Base-by-base conservation (phyloP, 2,113 vertebrate species). In the Pygoscelis antarcticus region DNA sequence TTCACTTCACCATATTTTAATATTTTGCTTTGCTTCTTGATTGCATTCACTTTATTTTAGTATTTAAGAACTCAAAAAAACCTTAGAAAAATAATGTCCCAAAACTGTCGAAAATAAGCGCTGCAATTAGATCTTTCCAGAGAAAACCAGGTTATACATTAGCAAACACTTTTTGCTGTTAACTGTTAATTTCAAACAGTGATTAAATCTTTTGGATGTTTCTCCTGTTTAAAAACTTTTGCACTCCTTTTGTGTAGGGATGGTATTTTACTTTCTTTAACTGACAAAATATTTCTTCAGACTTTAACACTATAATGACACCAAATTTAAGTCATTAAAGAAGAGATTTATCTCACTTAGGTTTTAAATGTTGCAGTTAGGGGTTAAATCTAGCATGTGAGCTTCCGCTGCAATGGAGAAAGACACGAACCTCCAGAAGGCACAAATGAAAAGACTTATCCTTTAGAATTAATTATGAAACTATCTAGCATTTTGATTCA, bases 1-100 rank as follows among this genome's bases (percentile, higher is more conserved):
- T 64, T 65, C 38, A 44, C 62, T 88, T 93, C 71, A 57, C 22
- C 55, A 32, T 61, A 83, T 90, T 94, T 92, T 77, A 94, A 46
- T 87, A 75, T 74, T 83, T 81, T 40, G 15, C 42, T 88, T 86
- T 87, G 54, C 82, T 87, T 98, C 75, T 90, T 96, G 62, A 92
- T 85, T 85, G 46, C 61, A 36, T 92, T 93, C 68, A 78, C 51
- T 87, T 83, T 77, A 93, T 84, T 83, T 75, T 36, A 34, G 23
- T 79, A 87, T 75, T 89, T 82, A 87, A 93, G 69, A 89, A 96
- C 75, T 55, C 7, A 21, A 90, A 46, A 97, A 87, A 65, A 7
- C 4, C 34, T 62, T 52, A 46, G 27, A 57, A 62, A 82, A 91
- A 65, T 40, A 87, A 76, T 55, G 32, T 62, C 89, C 47, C 42